phyloP scores from a whole-genome alignment of 2,888 invertebrate species.

The Leistus spinibarbis region DNA sequence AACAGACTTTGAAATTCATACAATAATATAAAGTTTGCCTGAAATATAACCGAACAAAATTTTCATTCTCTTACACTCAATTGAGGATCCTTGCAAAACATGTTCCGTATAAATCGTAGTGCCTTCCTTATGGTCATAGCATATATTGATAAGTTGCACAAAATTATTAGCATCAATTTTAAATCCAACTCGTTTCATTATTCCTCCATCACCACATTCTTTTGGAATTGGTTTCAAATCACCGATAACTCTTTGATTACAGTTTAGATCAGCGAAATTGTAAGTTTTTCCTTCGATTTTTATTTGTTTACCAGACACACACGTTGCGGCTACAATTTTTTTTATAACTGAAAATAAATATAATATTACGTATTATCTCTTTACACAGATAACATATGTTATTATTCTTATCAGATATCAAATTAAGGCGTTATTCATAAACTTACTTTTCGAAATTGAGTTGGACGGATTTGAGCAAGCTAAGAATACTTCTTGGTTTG shows the following conservation, averaged over 20 bases:
- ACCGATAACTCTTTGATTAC: constrained; percentile 7
- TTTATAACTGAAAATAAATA: constrained; percentile 15
- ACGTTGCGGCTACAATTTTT: constrained; percentile 8
- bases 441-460: constrained; percentile 15
- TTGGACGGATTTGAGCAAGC: constrained; percentile 13
- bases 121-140: constrained; percentile 43
- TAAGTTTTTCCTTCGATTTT: constrained; percentile 20
- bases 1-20: no score
- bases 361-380: no score
- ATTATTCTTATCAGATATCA: not conserved
- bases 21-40: no score
- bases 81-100: constrained; percentile 52
- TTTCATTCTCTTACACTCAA: constrained; percentile 56
- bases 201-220: constrained; percentile 13
- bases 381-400: no score
- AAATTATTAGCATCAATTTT: constrained; percentile 18
- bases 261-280: constrained; percentile 18
- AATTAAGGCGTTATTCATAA: not conserved
- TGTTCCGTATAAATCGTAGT: constrained; percentile 54
- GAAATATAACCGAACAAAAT: no score
- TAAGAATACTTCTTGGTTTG: constrained; percentile 16
- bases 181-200: constrained; percentile 17
- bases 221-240: not conserved
- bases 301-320: constrained; percentile 7
- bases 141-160: constrained; percentile 9